Conservation (phyloP, 2,113 vertebrate species). For the Siniperca chuatsi region DNA sequence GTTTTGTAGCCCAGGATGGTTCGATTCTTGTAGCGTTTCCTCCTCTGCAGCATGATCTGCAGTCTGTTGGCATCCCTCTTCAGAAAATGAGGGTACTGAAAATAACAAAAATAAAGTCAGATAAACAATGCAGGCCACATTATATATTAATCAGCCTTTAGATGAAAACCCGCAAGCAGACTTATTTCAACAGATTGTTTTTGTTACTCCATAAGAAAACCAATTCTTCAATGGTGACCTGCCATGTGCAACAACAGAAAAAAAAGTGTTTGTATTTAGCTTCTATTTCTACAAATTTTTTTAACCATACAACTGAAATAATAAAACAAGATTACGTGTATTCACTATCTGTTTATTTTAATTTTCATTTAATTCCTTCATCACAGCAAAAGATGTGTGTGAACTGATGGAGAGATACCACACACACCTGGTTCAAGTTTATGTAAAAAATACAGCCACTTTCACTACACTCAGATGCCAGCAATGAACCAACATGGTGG, state of each 20-base stretch:
- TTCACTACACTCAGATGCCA: background rate
- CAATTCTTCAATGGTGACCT: background rate
- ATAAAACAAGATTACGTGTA: background rate
- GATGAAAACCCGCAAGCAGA: background rate
- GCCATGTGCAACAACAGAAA: background rate
- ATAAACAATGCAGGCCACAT: background rate
- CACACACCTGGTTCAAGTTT: background rate
- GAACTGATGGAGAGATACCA: background rate
- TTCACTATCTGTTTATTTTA: background rate
- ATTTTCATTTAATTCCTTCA: background rate
- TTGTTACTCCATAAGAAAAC: background rate
- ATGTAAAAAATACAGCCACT: background rate
- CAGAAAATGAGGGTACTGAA: constrained; percentile 86
- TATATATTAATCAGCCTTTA: background rate
- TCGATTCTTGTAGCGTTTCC: constrained; percentile 87
- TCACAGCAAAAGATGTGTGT: background rate
- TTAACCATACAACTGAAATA: background rate
- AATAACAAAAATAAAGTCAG: constrained; percentile 34
- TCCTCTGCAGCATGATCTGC: constrained; percentile 87
- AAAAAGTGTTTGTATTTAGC: background rate
- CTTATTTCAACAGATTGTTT: constrained; percentile 12
- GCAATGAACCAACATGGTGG: constrained; percentile 1
- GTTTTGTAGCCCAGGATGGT: constrained; percentile 88
- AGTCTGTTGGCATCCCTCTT: constrained; percentile 87
- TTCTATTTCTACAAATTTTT: background rate